Base-by-base conservation (phyloP, 2,888 invertebrate species). In the Diadromus collaris region DNA sequence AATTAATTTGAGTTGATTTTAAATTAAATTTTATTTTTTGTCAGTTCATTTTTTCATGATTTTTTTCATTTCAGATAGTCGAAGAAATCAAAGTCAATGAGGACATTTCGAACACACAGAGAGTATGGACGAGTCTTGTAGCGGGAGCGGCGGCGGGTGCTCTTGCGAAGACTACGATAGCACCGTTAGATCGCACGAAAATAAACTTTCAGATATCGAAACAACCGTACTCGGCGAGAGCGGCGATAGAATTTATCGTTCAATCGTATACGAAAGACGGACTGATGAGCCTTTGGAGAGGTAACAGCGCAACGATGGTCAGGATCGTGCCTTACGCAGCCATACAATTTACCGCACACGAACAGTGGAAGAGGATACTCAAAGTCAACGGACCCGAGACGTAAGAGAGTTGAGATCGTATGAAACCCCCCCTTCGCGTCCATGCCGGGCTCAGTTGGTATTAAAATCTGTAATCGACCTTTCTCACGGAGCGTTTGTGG, bases 241-340 rank as follows among this genome's bases (percentile, higher is more conserved):
- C 95, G 60, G 97, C 96, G 0, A 87, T 94, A 0, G 88, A 91
- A 76, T 97, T 96, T 92, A 89, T 97, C n/a, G 84, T 91, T 38
- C 89, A 92, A 79, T 95, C 96, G 21, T 95, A 95, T 82, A 93
- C 92, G 83, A 93, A 93, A 19, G 96, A 98, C 88, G 99, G 99
- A 2, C 91, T 96, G 67, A 83, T 94, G 13, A 96, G 97, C 74
- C 91, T 99, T 85, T 99, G 98, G 98, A 93, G 99, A 69, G 99
- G 99, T 4, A 99, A 99, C 93, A 97, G 98, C 83, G 99, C 99
- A 5, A 99, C 99, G 0, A 97, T 99, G 97, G 98, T 97, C 19
- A 93, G 99, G 75, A 98, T 99, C 80, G 93, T 99, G 68, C 99
- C 99, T 0, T 99, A 99, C 91, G 98, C 99, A 27, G 97, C 99